Percentiles rank a stretch among this genome's conserved stretches.
Evolutionary conservation across 2,797 vertebrate species (phyloP).

Genomic region (Euthynnus affinis): DNA sequence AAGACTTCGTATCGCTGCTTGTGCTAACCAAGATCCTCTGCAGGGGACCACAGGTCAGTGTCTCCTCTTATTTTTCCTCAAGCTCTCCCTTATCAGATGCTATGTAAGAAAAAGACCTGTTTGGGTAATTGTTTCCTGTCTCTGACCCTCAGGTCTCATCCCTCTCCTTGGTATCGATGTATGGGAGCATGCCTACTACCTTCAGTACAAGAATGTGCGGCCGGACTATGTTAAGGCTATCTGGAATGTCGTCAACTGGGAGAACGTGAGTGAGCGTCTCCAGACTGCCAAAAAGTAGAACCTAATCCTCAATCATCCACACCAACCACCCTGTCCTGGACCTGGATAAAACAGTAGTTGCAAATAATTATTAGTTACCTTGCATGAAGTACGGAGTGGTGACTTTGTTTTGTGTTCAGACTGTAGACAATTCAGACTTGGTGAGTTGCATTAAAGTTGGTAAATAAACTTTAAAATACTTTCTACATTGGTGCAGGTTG

Average conservation of each 20-base stretch:
- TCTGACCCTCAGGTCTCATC: conserved; percentile 87
- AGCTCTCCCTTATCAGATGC: neutral
- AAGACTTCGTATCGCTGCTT: conserved; percentile 90
- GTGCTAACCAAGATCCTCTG: conserved; percentile 96
- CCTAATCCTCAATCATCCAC: neutral
- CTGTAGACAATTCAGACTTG: conserved; percentile 5
- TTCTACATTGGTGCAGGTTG: neutral
- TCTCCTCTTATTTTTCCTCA: neutral
- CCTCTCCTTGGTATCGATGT: conserved; percentile 97
- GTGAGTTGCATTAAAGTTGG: conserved; percentile 9
- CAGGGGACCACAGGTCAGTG: conserved; percentile 95
- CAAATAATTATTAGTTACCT: conserved; percentile 37
- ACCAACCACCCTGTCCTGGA: conserved; percentile 15
- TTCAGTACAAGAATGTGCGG: conserved; percentile 98
- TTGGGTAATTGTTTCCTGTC: neutral
- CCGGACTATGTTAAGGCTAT: conserved; percentile 98
- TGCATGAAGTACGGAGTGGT: neutral
- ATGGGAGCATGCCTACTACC: conserved; percentile 99
- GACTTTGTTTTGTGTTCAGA: conserved; percentile 12
- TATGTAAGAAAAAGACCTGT: neutral
- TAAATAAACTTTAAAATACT: conserved; percentile 6
- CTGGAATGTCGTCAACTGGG: conserved; percentile 98
- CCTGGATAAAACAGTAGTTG: conserved; percentile 44
- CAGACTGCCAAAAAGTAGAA: conserved; percentile 88
- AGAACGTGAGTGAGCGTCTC: conserved; percentile 93